A percentile compares a stretch with the other conserved stretches of the same genome.
phyloP scores from a whole-genome alignment of 2,797 vertebrate species.

The Pseudotriccus pelzelni region DNA sequence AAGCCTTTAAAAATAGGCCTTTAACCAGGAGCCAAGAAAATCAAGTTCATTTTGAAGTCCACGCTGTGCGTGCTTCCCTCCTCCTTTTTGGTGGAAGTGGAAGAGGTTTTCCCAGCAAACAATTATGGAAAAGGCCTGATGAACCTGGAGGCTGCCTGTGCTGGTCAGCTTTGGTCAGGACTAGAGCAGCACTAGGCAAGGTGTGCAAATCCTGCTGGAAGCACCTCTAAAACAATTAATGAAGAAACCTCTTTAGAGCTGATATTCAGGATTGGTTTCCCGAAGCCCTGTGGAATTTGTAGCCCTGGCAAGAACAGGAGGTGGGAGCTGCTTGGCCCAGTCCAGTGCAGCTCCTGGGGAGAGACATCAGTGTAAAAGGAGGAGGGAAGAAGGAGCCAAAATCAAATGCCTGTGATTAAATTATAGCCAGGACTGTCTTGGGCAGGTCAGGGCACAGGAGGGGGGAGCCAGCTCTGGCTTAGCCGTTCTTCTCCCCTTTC shows the following conservation, averaged over 20 bases:
- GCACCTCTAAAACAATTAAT: background rate
- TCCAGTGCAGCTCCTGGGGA: background rate
- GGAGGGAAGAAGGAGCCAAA: background rate
- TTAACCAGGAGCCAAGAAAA: background rate
- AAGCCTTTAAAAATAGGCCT: background rate
- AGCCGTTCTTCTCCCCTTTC: conserved; percentile 39
- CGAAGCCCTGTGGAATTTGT: background rate
- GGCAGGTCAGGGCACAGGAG: background rate
- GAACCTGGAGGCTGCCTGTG: background rate
- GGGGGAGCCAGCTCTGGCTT: conserved; percentile 21
- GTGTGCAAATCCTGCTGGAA: background rate
- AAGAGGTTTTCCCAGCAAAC: background rate
- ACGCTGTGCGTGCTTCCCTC: rapidly evolving
- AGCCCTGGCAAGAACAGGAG: background rate
- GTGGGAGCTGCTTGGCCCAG: background rate
- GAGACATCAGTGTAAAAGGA: background rate
- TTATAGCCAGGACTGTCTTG: background rate
- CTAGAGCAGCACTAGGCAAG: background rate
- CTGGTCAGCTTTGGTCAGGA: background rate
- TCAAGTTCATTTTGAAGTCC: background rate
- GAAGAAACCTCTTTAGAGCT: background rate
- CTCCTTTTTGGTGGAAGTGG: background rate
- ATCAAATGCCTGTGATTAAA: background rate
- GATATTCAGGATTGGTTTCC: background rate
- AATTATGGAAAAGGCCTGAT: background rate